These are phyloP conservation scores for Myoxocephalus aenaeus DNA, from an alignment of 2,797 vertebrate species.

Conservation along the genomic window DNA sequence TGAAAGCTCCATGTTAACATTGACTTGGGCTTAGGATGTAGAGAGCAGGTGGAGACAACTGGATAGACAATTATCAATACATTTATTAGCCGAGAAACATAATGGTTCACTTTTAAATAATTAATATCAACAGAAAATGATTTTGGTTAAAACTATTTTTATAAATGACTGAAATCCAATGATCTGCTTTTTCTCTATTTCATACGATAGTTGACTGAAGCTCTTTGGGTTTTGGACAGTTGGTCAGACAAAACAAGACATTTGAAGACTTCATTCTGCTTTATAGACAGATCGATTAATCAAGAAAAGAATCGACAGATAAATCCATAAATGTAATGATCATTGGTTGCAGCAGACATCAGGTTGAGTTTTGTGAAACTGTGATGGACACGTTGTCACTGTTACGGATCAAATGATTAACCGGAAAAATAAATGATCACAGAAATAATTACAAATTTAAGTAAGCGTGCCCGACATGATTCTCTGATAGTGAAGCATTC, in stretches of 20 bases:
- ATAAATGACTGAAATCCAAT: neutral
- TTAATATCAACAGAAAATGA: neutral
- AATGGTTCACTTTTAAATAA: neutral
- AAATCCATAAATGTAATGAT: neutral
- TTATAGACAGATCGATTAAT: neutral
- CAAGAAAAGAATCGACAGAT: neutral
- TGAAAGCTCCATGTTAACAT: neutral
- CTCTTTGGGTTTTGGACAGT: neutral
- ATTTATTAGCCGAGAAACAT: neutral
- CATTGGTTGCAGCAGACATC: neutral
- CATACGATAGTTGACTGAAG: neutral
- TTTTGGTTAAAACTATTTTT: neutral
- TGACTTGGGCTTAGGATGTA: neutral
- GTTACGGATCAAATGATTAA: neutral
- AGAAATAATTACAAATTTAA: neutral
- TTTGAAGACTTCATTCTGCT: neutral
- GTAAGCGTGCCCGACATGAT: neutral
- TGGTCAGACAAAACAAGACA: neutral
- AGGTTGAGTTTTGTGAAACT: neutral
- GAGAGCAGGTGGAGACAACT: slow-evolving; percentile 1
- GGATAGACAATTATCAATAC: neutral
- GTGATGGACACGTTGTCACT: neutral
- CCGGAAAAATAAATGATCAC: neutral
- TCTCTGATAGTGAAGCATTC: neutral
- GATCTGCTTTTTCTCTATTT: neutral